Percentiles rank a stretch among this genome's conserved stretches.
Evolutionary conservation across 2,113 vertebrate genomes (phyloP).

Genomic region (Cyprinus carpio): DNA sequence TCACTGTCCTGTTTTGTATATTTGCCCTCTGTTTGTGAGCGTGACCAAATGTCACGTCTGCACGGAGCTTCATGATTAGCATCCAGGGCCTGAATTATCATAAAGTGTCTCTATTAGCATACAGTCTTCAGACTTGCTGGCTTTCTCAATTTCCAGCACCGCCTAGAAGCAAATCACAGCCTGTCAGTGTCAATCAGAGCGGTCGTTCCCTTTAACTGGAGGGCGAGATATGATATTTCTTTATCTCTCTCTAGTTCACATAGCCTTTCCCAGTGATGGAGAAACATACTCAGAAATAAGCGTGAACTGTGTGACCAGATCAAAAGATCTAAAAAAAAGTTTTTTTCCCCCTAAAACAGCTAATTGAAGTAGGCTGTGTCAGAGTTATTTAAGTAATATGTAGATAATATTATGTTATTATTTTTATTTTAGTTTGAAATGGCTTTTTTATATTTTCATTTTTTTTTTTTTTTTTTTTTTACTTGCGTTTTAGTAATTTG

Average conservation of each 20-base stretch:
- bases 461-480: no score
- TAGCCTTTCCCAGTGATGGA: background rate
- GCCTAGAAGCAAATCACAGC: constrained; percentile 31
- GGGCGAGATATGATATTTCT: background rate
- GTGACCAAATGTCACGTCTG: constrained; percentile 19
- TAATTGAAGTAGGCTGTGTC: no score
- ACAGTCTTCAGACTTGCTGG: background rate
- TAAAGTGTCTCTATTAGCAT: constrained; percentile 34
- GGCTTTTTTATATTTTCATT: no score
- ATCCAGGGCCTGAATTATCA: constrained; percentile 25
- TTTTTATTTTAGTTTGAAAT: no score
- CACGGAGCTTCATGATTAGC: constrained; percentile 1
- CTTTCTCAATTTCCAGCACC: constrained; percentile 11
- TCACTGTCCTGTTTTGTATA: constrained; percentile 16
- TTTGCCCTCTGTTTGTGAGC: constrained; percentile 36
- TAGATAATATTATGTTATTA: no score
- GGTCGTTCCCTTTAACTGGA: background rate
- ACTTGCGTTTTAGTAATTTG: no score
- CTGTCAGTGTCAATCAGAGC: constrained; percentile 21
- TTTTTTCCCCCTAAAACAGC: no score
- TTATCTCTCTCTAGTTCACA: background rate
- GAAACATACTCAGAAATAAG: background rate
- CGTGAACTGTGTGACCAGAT: background rate
- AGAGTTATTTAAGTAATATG: no score
- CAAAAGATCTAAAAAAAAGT: no score